phyloP scores from a whole-genome alignment of 2,888 invertebrate genomes.

The Drosophila pegasa region DNA sequence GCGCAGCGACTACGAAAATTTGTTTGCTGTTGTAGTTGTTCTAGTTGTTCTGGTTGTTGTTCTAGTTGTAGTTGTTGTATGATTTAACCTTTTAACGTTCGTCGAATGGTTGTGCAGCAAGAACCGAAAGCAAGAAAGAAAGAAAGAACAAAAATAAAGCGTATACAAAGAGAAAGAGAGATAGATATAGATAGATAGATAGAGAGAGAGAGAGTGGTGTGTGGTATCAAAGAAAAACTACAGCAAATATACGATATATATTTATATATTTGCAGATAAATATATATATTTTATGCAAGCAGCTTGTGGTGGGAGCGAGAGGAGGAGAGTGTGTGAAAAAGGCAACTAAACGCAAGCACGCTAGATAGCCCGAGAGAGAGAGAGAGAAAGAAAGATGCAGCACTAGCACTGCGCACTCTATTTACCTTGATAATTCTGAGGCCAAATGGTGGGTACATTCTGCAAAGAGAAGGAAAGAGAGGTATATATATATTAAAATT shows the following conservation, averaged over 20 bases:
- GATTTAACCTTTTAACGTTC: slow-evolving; percentile 41
- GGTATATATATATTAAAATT: slow-evolving; percentile 7
- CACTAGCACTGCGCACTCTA: slow-evolving; percentile 31
- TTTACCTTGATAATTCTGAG: slow-evolving; percentile 86
- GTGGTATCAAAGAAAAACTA: slow-evolving; percentile 31
- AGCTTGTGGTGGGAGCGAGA: slow-evolving; percentile 16
- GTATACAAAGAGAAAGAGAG: slow-evolving; percentile 29
- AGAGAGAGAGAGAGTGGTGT: too few relatives aligned
- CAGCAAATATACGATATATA: slow-evolving; percentile 41
- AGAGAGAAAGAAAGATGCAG: not conserved
- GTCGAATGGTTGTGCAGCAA: slow-evolving; percentile 54
- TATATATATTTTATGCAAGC: slow-evolving; percentile 29
- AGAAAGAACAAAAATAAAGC: slow-evolving; percentile 49
- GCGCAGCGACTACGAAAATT: slow-evolving; percentile 77
- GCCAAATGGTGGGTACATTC: slow-evolving; percentile 86
- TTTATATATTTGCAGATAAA: not conserved
- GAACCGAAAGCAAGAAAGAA: slow-evolving; percentile 65
- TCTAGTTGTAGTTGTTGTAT: slow-evolving; percentile 36
- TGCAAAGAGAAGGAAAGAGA: slow-evolving; percentile 49
- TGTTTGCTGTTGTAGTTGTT: slow-evolving; percentile 29
- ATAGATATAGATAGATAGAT: not conserved
- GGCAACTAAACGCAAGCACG: slow-evolving; percentile 13
- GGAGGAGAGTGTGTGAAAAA: not conserved
- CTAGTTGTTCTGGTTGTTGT: slow-evolving; percentile 42
- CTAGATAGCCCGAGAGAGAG: not conserved